Evolutionary conservation across 2,888 invertebrate species (phyloP).

Genomic region (Cacoxenus indagator): DNA sequence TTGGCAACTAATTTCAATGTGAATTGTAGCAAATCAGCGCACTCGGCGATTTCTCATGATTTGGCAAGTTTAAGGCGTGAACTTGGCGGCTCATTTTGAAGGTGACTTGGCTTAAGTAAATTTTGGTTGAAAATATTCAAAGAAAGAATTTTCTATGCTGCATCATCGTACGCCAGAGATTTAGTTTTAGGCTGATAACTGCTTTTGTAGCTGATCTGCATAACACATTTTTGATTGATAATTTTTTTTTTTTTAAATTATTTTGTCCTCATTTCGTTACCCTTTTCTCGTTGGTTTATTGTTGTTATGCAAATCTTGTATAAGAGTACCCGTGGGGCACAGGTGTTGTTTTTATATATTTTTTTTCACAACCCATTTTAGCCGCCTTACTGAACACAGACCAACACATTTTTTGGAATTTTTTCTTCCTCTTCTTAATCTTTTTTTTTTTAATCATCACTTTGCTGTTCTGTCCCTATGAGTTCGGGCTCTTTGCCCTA

Average conservation of each 20-base stretch:
- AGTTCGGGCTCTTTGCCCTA: no score
- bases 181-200: not conserved
- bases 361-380: no score
- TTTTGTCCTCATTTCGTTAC: not conserved
- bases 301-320: slow-evolving; percentile 10
- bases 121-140: no score
- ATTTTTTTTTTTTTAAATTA: not conserved
- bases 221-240: not conserved
- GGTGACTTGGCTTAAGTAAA: not conserved
- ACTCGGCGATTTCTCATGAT: no score
- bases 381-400: no score
- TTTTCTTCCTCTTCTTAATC: no score
- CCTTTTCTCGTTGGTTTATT: not conserved
- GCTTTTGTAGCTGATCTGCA: not conserved
- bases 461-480: no score
- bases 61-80: not conserved
- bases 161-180: no score
- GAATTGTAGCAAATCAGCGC: slow-evolving; percentile 26
- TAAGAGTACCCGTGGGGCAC: slow-evolving; percentile 15
- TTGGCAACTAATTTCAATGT: slow-evolving; percentile 44
- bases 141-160: no score
- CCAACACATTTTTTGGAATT: no score
- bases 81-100: not conserved
- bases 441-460: no score
- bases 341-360: not conserved